A percentile compares a stretch with the other conserved stretches of the same genome.
Evolutionary conservation across 2,113 vertebrate species (phyloP).

Genomic region (Hylia prasina): DNA sequence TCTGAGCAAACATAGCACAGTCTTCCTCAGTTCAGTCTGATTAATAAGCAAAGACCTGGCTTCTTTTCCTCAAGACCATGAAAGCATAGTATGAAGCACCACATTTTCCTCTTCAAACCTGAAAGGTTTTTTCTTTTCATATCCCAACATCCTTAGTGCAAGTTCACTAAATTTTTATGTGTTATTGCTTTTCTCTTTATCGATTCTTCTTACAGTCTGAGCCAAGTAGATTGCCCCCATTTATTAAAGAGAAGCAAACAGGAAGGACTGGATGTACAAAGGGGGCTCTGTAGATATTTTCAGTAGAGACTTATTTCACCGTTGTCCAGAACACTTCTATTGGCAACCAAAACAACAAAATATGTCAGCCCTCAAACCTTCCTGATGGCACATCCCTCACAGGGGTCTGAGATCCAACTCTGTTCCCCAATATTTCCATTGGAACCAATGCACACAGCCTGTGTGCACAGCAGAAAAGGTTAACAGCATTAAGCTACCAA

Average conservation of each 20-base stretch:
- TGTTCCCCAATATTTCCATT: background rate
- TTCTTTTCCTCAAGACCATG: background rate
- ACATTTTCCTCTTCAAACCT: background rate
- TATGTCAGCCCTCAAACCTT: background rate
- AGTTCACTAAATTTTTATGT: background rate
- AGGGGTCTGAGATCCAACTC: background rate
- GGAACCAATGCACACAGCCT: background rate
- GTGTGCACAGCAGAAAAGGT: background rate
- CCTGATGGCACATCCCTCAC: background rate
- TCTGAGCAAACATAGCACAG: constrained; percentile 14
- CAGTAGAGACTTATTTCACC: background rate
- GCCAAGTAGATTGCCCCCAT: background rate
- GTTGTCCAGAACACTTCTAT: background rate
- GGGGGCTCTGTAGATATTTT: background rate
- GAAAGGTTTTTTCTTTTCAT: background rate
- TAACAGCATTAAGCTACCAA: background rate
- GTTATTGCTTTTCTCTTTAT: background rate
- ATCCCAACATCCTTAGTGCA: background rate
- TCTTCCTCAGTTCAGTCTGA: background rate
- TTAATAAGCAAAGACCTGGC: constrained; percentile 19
- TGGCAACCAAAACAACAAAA: background rate
- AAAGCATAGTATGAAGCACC: background rate
- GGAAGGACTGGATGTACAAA: background rate
- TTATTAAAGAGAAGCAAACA: background rate
- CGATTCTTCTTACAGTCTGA: background rate